Percentiles rank a stretch among this genome's conserved stretches.
phyloP scores from a whole-genome alignment of 2,797 vertebrate genomes.

The Heliangelus exortis region DNA sequence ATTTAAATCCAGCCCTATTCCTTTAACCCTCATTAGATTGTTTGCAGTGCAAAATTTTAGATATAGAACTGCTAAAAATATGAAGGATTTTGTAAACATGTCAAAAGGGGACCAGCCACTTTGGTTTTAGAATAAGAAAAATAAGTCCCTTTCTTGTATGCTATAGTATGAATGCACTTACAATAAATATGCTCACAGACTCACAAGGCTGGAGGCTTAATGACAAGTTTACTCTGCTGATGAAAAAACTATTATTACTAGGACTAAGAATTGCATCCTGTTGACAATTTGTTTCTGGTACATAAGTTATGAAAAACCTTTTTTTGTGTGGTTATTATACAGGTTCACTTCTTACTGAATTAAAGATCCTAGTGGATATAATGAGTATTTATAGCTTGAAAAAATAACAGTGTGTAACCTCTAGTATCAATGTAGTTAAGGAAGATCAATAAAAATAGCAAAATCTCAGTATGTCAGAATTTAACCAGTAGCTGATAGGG shows the following conservation, averaged over 20 bases:
- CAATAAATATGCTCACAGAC: neutral
- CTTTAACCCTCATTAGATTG: neutral
- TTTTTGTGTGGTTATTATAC: neutral
- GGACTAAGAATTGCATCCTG: neutral
- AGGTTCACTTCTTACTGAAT: neutral
- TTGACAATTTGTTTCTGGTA: conserved; percentile 14
- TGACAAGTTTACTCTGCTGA: neutral
- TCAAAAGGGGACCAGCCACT: neutral
- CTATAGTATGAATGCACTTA: neutral
- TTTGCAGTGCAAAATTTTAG: neutral
- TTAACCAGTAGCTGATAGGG: neutral
- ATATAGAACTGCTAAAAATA: neutral
- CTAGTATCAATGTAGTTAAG: conserved; percentile 62
- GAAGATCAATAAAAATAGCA: conserved; percentile 61
- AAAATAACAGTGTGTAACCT: conserved; percentile 17
- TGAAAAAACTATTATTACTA: neutral
- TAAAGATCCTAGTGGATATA: conserved; percentile 15
- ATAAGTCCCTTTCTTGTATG: neutral
- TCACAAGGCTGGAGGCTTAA: neutral
- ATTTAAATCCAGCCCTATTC: neutral
- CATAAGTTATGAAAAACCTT: neutral
- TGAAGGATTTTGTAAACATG: neutral
- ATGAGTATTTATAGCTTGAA: conserved; percentile 56
- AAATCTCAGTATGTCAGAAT: conserved; percentile 50
- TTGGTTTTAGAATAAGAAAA: neutral